phyloP scores from a whole-genome alignment of 2,888 invertebrate genomes.

The Alentia gelatinosa region DNA sequence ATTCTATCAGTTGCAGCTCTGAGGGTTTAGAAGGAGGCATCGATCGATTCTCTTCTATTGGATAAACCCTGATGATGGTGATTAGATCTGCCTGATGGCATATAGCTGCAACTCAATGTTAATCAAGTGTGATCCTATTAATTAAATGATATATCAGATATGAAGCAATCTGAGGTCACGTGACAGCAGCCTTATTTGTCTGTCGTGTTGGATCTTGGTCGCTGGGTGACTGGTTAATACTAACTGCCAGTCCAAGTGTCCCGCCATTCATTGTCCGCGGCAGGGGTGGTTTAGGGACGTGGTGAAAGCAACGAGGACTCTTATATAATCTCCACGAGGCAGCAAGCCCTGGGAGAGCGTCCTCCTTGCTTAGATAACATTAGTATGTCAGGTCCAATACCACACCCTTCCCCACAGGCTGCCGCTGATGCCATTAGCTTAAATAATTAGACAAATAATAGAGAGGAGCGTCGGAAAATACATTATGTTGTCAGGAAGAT shows the following conservation, averaged over 20 bases:
- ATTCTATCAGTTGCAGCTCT: too few species aligned
- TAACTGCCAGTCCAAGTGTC: not conserved
- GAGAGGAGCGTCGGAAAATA: not conserved
- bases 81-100: too few species aligned
- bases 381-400: not conserved
- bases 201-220: not conserved
- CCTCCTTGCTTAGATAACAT: not conserved
- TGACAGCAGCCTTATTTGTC: not conserved
- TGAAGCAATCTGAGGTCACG: not conserved
- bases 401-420: too few species aligned
- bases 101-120: too few species aligned
- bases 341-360: not conserved
- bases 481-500: too few species aligned
- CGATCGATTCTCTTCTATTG: too few species aligned
- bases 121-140: slow-evolving; percentile 13
- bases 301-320: not conserved
- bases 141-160: not conserved
- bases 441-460: not conserved
- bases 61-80: too few species aligned
- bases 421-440: not conserved
- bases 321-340: not conserved
- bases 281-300: not conserved
- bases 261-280: not conserved
- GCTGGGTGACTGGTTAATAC: not conserved
- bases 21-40: too few species aligned